Evolutionary conservation across 2,888 invertebrate genomes (phyloP).

Genomic region (Parthenolecanium corni): DNA sequence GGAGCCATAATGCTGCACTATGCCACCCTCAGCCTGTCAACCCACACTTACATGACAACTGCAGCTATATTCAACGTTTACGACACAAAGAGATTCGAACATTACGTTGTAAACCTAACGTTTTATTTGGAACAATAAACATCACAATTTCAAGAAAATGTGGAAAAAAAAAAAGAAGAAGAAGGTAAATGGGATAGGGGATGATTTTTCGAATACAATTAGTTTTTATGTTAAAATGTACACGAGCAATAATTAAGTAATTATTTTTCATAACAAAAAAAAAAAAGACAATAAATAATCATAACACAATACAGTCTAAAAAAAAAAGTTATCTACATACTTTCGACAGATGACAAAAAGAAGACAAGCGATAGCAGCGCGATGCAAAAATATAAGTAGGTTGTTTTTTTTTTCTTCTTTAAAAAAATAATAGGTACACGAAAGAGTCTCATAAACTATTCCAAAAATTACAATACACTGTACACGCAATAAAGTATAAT

Average conservation of each 20-base stretch:
- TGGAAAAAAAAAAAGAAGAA: too few relatives aligned
- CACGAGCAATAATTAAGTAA: background rate
- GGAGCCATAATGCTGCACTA: too few relatives aligned
- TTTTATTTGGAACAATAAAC: slow-evolving; percentile 23
- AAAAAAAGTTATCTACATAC: slow-evolving; percentile 14
- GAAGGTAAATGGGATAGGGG: slow-evolving; percentile 24
- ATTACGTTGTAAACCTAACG: slow-evolving; percentile 12
- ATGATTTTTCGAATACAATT: background rate
- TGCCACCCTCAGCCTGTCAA: too few relatives aligned
- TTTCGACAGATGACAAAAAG: background rate
- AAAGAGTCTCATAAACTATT: slow-evolving; percentile 2
- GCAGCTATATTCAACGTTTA: background rate
- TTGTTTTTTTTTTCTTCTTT: too few relatives aligned
- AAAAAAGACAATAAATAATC: background rate
- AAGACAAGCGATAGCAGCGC: slow-evolving; percentile 5
- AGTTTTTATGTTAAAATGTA: background rate
- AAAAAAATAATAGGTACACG: slow-evolving; percentile 8
- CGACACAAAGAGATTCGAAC: background rate
- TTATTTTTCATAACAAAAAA: background rate
- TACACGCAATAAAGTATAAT: slow-evolving; percentile 9
- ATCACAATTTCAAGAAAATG: slow-evolving; percentile 17
- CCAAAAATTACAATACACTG: slow-evolving; percentile 14
- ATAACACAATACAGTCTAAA: background rate
- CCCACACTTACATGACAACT: too few relatives aligned
- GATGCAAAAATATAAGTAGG: slow-evolving; percentile 4